Base-by-base conservation (phyloP, 2,888 invertebrate genomes). In the Diloba caeruleocephala region DNA sequence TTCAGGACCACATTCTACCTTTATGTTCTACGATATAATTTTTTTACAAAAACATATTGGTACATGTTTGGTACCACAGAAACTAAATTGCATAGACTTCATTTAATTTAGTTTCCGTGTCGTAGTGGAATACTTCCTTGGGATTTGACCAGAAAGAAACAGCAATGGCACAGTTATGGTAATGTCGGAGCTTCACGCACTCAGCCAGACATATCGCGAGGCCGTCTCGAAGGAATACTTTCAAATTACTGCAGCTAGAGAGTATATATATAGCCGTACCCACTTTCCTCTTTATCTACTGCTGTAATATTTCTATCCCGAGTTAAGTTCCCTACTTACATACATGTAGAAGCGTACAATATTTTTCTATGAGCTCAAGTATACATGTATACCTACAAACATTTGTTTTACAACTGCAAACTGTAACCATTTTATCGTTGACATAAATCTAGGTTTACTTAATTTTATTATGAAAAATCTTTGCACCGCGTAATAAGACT, bases 221-320 rank as follows among this genome's bases (percentile, higher is more conserved):
- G 60, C 39, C 36, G 49, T 56, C 72, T 72, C 72, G 39, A 46
- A 70, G 70, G 72, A 70, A 67, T 70, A 56, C 59, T 38, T 53
- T 46, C 51, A 60, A 72, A 72, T 67, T 60, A 71, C 62, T 63
- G 60, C 63, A 71, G 59, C 41, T 46, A 55, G 63, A 50, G 50
- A 49, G 60, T 53, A 62, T 51, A 50, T 57, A 66, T 60, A 63
- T 51, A 73, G 53, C 51, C 41, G 28, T 19, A 49, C 51, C 53
- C 63, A 58, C 58, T 73, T 73, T 60, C 29, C 71, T 70, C 71
- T 58, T 49, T 63, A 73, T 58, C 60, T 49, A 19, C 52, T 48
- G 49, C 45, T 54, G 55, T 70, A 66, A 73, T 73, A 73, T 73
- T 70, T 62, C 57, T 57, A 55, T 57, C 38, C 50, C 39, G 34